Evolutionary conservation across 2,113 vertebrate species (phyloP), one percentile per base, ranked within the genome.

Genomic region (Colistium nudipinnis): DNA sequence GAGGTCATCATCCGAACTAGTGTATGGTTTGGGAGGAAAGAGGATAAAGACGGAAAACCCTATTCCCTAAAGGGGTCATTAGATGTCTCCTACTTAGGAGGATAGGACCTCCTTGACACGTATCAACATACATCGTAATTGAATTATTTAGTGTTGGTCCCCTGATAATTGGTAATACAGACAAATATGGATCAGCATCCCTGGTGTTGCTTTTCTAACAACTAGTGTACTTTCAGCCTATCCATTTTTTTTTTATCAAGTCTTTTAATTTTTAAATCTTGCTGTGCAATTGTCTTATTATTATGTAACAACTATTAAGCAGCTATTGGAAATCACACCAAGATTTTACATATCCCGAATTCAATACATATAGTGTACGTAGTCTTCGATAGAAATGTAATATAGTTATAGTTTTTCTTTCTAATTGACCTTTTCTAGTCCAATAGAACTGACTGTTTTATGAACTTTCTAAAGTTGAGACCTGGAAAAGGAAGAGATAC

Each of bases 61-160:
- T 27, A 12, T 45, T 80, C 85, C 74, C 81, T 79, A 25, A 74
- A 77, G 83, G 63, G 38, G 53, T 86, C 61, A 88, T 87, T 88
- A 84, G 60, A 61, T 76, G 30, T 63, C 83, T 74, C 25, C 39
- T 31, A 27, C 60, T 52, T 62, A 49, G 28, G 52, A n/a, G n/a
- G 56, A 56, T 12, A 9, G 49, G 22, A 51, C 28, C 60, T 60
- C 56, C 63, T 33, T 55, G 27, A 56, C 71, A 59, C 70, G 60
- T n/a, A 75, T 69, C 59, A 60, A 39, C 63, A 72, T 61, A 43
- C 54, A 88, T 77, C 39, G 80, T 82, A 39, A 38, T 38, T 36
- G 25, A 59, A 68, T 75, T 62, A 47, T 66, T 47, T 28, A 25
- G 6, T 55, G 25, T 10, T 35, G 3, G 31, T 51, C 49, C 39